Evolutionary conservation across 2,797 vertebrate species (phyloP).

Genomic region (Tokudaia tokunoshimensis): DNA sequence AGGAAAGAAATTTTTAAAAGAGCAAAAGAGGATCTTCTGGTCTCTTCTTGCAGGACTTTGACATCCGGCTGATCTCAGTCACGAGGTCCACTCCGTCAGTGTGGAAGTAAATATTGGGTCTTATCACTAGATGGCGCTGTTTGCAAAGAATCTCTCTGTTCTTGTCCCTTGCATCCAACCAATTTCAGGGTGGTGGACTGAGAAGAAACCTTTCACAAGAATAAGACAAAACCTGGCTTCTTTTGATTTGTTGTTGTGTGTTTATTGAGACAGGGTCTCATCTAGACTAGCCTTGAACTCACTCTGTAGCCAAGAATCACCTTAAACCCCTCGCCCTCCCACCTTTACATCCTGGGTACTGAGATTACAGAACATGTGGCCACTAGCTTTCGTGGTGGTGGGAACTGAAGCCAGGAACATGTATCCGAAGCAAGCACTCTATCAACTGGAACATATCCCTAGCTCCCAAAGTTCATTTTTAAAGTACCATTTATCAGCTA

Average conservation of each 20-base stretch:
- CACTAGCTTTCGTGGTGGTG: background rate
- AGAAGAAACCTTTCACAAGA: background rate
- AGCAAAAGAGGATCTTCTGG: rapidly evolving
- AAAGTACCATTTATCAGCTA: background rate
- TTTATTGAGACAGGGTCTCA: background rate
- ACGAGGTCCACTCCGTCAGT: background rate
- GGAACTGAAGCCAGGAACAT: background rate
- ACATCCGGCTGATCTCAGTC: too few species aligned
- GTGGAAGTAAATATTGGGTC: rapidly evolving
- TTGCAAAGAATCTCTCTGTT: slow-evolving; percentile 16
- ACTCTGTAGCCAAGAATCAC: background rate
- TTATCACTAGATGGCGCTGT: slow-evolving; percentile 58
- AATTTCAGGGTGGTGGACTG: background rate
- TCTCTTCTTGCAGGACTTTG: background rate
- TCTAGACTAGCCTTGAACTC: background rate
- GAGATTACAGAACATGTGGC: background rate
- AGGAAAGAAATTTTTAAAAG: background rate
- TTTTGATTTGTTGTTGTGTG: background rate
- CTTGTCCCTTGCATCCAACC: rapidly evolving
- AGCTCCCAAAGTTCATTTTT: background rate
- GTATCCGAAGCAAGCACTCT: background rate
- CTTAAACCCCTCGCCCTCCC: background rate
- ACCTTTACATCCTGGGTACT: background rate
- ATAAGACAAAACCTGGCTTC: background rate
- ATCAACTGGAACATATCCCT: background rate